Conservation (phyloP, 2,888 invertebrate species). For the Lordiphosa andalusiaca region DNA sequence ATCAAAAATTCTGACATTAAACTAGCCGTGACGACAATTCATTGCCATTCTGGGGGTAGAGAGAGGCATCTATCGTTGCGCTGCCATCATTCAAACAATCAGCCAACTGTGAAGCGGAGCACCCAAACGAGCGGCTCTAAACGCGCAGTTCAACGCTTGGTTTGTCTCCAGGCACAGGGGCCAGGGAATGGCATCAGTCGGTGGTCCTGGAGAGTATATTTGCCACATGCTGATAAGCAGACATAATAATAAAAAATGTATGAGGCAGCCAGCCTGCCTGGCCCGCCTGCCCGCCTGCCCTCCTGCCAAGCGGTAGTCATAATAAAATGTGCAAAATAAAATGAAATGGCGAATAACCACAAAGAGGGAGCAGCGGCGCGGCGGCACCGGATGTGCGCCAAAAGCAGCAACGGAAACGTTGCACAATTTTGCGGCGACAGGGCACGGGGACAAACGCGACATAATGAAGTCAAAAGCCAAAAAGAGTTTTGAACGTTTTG, state of each 20-base stretch:
- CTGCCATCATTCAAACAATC: conserved; percentile 68
- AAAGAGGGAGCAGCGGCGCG: conserved; percentile 22
- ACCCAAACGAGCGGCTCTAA: conserved; percentile 68
- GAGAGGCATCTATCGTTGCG: conserved; percentile 38
- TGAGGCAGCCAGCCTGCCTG: conserved; percentile 37
- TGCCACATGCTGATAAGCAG: conserved; percentile 72
- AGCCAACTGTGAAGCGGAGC: conserved; percentile 68
- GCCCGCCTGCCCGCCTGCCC: too few relatives aligned
- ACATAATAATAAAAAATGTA: conserved; percentile 73
- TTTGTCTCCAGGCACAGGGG: conserved; percentile 30
- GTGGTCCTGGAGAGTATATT: conserved; percentile 53
- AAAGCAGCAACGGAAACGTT: conserved; percentile 66
- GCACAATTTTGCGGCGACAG: conserved; percentile 70
- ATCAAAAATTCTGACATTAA: conserved; percentile 35
- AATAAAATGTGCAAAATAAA: conserved; percentile 73
- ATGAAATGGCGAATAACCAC: conserved; percentile 67
- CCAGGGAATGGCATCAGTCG: conserved; percentile 11
- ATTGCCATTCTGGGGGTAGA: conserved; percentile 57
- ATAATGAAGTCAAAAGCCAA: conserved; percentile 70
- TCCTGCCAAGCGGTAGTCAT: conserved; percentile 62
- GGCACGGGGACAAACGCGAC: conserved; percentile 48
- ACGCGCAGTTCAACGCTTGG: conserved; percentile 70
- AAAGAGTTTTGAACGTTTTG: conserved; percentile 67
- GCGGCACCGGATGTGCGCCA: conserved; percentile 22
- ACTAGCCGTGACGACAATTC: conserved; percentile 66